These are phyloP conservation scores for Glareola pratincola DNA, from an alignment of 2,113 vertebrate genomes.

Conservation along the genomic window DNA sequence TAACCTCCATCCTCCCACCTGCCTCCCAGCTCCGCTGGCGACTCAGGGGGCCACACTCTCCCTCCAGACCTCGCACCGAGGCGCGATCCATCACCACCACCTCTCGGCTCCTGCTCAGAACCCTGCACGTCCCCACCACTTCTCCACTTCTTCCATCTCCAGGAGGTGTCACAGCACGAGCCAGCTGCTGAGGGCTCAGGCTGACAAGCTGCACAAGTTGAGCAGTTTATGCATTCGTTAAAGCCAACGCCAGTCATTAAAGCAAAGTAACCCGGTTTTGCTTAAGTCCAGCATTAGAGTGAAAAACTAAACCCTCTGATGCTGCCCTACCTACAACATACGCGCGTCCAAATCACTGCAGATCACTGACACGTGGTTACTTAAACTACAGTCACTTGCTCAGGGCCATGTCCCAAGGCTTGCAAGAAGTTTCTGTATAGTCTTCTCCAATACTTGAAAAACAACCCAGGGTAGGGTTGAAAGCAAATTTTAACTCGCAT, in stretches of 20 bases:
- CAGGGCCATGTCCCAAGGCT: background rate
- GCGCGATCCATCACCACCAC: background rate
- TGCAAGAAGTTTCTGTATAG: background rate
- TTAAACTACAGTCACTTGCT: background rate
- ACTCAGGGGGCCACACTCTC: background rate
- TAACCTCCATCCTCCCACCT: background rate
- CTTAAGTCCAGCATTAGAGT: background rate
- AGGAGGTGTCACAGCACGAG: background rate
- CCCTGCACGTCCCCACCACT: background rate
- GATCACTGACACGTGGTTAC: background rate
- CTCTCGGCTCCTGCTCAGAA: background rate
- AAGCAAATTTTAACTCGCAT: background rate
- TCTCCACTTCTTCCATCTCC: background rate
- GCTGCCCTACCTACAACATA: background rate
- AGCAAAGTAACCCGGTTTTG: accelerated
- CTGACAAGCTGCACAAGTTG: background rate
- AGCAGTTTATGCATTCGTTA: background rate
- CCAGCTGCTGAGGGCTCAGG: background rate
- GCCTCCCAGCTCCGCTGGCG: accelerated
- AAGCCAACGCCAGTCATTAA: background rate
- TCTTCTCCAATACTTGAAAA: background rate
- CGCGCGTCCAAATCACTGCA: accelerated
- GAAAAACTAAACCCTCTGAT: background rate
- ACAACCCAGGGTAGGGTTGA: background rate
- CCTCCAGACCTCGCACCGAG: background rate